Percentiles rank a stretch among this genome's conserved stretches.
phyloP scores from a whole-genome alignment of 1,140 invertebrate species.

The Parasteatoda tepidariorum region DNA sequence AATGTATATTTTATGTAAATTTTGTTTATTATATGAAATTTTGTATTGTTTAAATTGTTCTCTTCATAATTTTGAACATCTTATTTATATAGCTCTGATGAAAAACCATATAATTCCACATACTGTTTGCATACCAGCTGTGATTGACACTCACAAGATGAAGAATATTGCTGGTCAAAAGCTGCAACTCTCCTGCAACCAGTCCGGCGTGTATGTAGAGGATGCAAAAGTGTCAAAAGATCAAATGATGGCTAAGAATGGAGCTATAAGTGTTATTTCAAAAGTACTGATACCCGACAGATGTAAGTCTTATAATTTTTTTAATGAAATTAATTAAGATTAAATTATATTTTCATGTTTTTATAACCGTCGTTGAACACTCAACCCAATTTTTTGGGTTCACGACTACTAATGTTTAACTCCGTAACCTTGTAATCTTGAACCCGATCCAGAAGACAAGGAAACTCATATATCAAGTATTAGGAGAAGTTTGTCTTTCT shows the following conservation, averaged over 20 bases:
- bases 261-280: slow-evolving; percentile 69
- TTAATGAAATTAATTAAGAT: not conserved
- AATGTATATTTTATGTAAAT: too few relatives aligned
- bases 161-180: slow-evolving; percentile 66
- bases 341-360: not conserved
- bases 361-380: not conserved
- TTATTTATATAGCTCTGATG: slow-evolving; percentile 66
- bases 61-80: too few relatives aligned
- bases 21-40: too few relatives aligned
- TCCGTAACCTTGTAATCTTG: too few relatives aligned
- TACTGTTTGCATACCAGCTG: slow-evolving; percentile 69
- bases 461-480: too few relatives aligned
- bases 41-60: too few relatives aligned
- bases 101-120: slow-evolving; percentile 71
- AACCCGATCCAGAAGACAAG: too few relatives aligned
- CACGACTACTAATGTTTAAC: too few relatives aligned
- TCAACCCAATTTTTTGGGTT: not conserved
- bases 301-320: too few relatives aligned
- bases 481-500: too few relatives aligned
- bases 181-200: slow-evolving; percentile 68
- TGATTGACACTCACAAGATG: slow-evolving; percentile 69
- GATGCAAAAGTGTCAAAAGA: slow-evolving; percentile 65
- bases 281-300: slow-evolving; percentile 70
- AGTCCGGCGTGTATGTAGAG: slow-evolving; percentile 67
- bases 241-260: slow-evolving; percentile 68